A percentile compares a stretch with the other conserved stretches of the same genome.
Evolutionary conservation across 1,140 invertebrate species (phyloP).

Genomic region (Hydropsyche tenuis): DNA sequence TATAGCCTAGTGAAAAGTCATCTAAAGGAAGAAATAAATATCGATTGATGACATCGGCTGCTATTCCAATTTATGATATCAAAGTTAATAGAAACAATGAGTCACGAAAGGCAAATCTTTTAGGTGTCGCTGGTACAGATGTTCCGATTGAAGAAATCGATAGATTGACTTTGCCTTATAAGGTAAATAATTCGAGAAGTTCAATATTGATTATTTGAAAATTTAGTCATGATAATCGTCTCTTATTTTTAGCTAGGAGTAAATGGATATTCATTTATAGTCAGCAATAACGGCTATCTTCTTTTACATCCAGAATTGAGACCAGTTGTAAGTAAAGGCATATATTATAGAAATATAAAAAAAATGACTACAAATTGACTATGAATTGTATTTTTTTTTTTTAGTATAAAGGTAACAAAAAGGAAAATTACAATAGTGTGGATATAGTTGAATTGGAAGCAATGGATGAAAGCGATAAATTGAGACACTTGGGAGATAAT

Average conservation of each 20-base stretch:
- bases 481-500: slow-evolving; percentile 51
- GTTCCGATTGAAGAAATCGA: slow-evolving; percentile 90
- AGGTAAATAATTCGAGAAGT: slow-evolving; percentile 61
- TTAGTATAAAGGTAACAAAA: slow-evolving; percentile 75
- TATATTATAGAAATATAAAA: slow-evolving; percentile 19
- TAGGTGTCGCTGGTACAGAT: slow-evolving; percentile 93
- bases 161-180: slow-evolving; percentile 83
- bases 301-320: slow-evolving; percentile 79
- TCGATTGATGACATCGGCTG: slow-evolving; percentile 81
- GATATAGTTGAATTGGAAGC: slow-evolving; percentile 96
- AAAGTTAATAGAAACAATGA: slow-evolving; percentile 66
- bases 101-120: slow-evolving; percentile 72
- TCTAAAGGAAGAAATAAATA: slow-evolving; percentile 56
- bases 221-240: neutral
- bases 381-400: slow-evolving; percentile 39
- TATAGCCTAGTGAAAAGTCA: slow-evolving; percentile 52
- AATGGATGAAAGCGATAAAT: slow-evolving; percentile 67
- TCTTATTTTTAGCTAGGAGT: slow-evolving; percentile 80
- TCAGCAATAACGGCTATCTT: slow-evolving; percentile 96
- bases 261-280: slow-evolving; percentile 94
- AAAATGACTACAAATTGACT: slow-evolving; percentile 3
- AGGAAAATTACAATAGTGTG: slow-evolving; percentile 95
- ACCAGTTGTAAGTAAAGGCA: slow-evolving; percentile 68
- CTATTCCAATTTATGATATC: slow-evolving; percentile 84
- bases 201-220: too few species aligned